Evolutionary conservation across 2,888 invertebrate species (phyloP), one percentile per base, ranked within the genome.

Genomic region (Mayetiola destructor): DNA sequence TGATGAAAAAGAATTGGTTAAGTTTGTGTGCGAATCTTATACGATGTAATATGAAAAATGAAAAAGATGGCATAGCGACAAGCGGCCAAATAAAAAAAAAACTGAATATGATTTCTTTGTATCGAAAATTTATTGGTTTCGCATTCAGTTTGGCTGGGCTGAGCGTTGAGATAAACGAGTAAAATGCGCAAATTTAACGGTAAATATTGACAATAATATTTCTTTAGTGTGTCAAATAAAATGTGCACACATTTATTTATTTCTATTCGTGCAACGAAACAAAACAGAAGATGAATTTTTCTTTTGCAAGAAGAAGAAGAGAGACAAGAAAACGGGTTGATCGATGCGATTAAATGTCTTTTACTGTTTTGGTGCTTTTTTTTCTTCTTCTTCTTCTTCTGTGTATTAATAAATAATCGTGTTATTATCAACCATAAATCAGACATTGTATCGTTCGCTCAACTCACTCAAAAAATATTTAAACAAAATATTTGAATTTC

Each of bases 371-470:
- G 12, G 23, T 42, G 21, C 32, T 32, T 10, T 32, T 10, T 32
- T 10, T 32, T 10, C 10, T 10, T 32, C 32, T 32, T 10, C 10
- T 10, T 32, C 32, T 32, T 10, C 10, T 10, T 9, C n/a, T 16
- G 16, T 48, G n/a, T 48, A 48, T 48, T 48, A 48, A 48, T 48
- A 48, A 48, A 48, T 48, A 48, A 48, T 48, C 48, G 48, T 48
- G 48, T 48, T 48, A 48, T 48, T 48, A 48, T 48, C 48, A 48
- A 48, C 23, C 27, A 48, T 48, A 48, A 48, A 48, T 48, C 48
- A 48, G 48, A 48, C 48, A 48, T 48, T 48, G 48, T 48, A 48
- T 48, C n/a, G n/a, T n/a, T n/a, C n/a, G n/a, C n/a, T n/a, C n/a
- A n/a, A n/a, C n/a, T n/a, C n/a, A n/a, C n/a, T n/a, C n/a, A n/a